These are phyloP conservation scores for Mirza zaza DNA, from an alignment of 2,113 vertebrate species.

Conservation along the genomic window DNA sequence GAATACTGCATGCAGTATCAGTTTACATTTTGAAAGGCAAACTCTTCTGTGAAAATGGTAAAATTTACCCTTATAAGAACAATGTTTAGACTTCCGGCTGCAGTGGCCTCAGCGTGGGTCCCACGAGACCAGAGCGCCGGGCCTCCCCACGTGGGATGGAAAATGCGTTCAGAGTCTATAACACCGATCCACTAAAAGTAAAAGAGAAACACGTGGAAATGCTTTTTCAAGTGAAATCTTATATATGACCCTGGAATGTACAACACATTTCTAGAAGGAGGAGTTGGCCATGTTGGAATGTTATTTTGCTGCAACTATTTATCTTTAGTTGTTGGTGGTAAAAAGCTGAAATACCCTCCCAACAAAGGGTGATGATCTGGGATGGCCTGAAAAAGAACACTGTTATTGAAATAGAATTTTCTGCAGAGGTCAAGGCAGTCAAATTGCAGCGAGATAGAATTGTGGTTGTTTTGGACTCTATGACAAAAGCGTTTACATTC, in stretches of 20 bases:
- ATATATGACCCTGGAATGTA: neutral
- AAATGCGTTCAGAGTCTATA: constrained; percentile 98
- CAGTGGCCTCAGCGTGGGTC: too few relatives aligned
- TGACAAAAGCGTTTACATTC: constrained; percentile 99
- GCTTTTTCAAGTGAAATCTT: neutral
- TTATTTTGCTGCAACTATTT: too few relatives aligned
- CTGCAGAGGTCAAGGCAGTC: constrained; percentile 98
- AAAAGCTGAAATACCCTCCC: too few relatives aligned
- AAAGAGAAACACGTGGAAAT: constrained; percentile 93
- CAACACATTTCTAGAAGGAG: too few relatives aligned
- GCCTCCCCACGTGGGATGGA: constrained; percentile 92
- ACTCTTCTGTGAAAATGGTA: neutral
- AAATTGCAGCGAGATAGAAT: constrained; percentile 97
- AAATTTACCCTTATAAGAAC: neutral
- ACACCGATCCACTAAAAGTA: constrained; percentile 98
- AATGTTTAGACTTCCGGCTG: neutral
- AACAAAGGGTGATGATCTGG: constrained; percentile 97
- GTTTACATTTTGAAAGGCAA: constrained; percentile 33
- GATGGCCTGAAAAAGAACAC: constrained; percentile 99
- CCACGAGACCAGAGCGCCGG: too few relatives aligned
- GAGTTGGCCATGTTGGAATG: too few relatives aligned
- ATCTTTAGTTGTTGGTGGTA: too few relatives aligned
- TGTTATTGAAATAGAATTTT: constrained; percentile 98
- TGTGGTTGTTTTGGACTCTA: constrained; percentile 97
- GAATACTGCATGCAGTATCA: neutral